Evolutionary conservation across 2,888 invertebrate genomes (phyloP).

Genomic region (Dromius quadrimaculatus): DNA sequence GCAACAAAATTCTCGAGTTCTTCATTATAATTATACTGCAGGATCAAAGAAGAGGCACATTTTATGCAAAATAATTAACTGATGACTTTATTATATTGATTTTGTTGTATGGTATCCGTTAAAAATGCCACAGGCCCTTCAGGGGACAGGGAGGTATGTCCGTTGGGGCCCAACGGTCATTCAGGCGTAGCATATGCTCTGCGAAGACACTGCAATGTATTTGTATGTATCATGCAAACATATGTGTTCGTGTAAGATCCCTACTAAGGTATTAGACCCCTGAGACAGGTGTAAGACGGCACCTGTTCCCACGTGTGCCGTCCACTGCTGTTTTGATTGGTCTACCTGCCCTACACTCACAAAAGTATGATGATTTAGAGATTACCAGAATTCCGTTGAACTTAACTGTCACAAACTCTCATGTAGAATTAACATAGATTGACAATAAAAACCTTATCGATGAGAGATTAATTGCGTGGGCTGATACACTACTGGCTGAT

Average conservation of each 20-base stretch:
- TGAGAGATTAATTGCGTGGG: conserved; percentile 37
- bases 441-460: conserved; percentile 39
- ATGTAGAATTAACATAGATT: conserved; percentile 35
- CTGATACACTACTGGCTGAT: conserved; percentile 39
- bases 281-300: conserved; percentile 25
- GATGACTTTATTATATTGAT: neutral
- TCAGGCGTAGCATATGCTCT: conserved; percentile 36
- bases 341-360: neutral
- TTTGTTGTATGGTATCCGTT: no score
- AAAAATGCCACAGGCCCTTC: neutral
- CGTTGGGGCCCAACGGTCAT: conserved; percentile 31
- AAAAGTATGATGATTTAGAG: conserved; percentile 16
- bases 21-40: neutral
- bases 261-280: conserved; percentile 20
- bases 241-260: conserved; percentile 1
- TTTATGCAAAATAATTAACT: neutral
- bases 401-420: conserved; percentile 15
- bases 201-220: conserved; percentile 25
- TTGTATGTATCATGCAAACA: conserved; percentile 26
- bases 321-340: conserved; percentile 17
- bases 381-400: conserved; percentile 14
- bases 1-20: neutral
- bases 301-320: conserved; percentile 25
- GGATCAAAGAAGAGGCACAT: no score
- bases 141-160: neutral